A percentile compares a stretch with the other conserved stretches of the same genome.
These are phyloP conservation scores for Drosophila mimetica DNA, from an alignment of 2,888 invertebrate genomes.

Conservation along the genomic window DNA sequence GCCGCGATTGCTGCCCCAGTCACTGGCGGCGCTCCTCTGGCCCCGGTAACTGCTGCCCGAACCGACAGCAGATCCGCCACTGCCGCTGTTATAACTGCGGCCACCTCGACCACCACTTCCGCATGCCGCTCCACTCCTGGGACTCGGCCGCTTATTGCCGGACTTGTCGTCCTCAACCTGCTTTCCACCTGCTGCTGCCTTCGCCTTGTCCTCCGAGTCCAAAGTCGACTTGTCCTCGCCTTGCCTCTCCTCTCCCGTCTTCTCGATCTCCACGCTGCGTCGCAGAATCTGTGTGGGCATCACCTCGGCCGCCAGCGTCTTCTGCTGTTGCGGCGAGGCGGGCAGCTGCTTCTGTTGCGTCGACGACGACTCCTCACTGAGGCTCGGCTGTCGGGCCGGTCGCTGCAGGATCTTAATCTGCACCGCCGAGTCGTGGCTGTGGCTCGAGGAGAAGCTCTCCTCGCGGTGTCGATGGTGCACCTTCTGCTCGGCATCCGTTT, in stretches of 20 bases:
- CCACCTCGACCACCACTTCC: constrained; percentile 37
- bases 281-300: constrained; percentile 83
- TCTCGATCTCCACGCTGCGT: constrained; percentile 78
- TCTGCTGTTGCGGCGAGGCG: constrained; percentile 37
- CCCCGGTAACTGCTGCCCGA: constrained; percentile 85
- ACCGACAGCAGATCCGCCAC: constrained; percentile 67
- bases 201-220: constrained; percentile 40
- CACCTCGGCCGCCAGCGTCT: constrained; percentile 36
- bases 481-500: constrained; percentile 83
- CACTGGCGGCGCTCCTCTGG: constrained; percentile 80
- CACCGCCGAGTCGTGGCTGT: constrained; percentile 82
- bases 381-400: constrained; percentile 69
- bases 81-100: constrained; percentile 66
- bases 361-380: constrained; percentile 70
- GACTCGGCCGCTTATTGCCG: constrained; percentile 42
- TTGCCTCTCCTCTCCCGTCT: constrained; percentile 21
- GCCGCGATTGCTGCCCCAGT: constrained; percentile 83
- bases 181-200: constrained; percentile 37
- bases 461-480: constrained; percentile 78
- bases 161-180: constrained; percentile 36
- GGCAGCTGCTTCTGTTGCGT: constrained; percentile 46
- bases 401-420: constrained; percentile 84
- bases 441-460: constrained; percentile 82
- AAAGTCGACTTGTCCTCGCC: constrained; percentile 43
- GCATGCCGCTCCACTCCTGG: constrained; percentile 22